A percentile compares a stretch with the other conserved stretches of the same genome.
Evolutionary conservation across 2,113 vertebrate species (phyloP).

Genomic region (Nannospalax galili): DNA sequence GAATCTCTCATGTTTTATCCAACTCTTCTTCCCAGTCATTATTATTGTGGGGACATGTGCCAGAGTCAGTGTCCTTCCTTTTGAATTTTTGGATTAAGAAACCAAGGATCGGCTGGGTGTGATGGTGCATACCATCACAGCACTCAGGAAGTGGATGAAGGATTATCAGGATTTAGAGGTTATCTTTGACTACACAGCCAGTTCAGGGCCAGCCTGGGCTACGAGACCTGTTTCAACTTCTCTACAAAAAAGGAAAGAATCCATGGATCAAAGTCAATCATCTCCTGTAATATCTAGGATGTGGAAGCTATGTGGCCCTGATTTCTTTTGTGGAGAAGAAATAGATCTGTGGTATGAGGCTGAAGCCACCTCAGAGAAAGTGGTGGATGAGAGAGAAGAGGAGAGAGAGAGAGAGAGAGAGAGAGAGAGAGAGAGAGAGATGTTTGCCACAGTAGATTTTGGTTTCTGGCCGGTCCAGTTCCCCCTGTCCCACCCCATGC

Average conservation of each 20-base stretch:
- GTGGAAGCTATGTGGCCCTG: neutral
- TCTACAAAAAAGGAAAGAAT: neutral
- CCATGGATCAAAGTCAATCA: neutral
- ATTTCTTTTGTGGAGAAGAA: neutral
- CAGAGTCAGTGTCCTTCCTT: neutral
- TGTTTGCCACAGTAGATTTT: neutral
- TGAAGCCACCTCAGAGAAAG: neutral
- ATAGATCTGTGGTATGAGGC: neutral
- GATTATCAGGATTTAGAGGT: too few relatives aligned
- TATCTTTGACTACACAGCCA: too few relatives aligned
- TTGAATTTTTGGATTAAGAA: slow-evolving; percentile 19
- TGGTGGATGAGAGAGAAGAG: neutral
- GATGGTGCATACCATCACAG: neutral
- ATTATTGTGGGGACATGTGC: neutral
- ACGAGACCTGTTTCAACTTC: too few relatives aligned
- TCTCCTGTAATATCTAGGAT: neutral
- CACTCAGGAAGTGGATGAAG: neutral
- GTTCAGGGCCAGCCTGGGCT: too few relatives aligned
- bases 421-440: neutral
- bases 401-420: rapidly evolving
- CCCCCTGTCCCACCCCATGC: neutral
- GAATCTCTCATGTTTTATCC: neutral
- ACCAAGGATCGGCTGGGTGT: neutral
- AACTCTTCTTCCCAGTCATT: neutral
- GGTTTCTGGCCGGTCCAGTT: neutral